Evolutionary conservation across 2,888 invertebrate species (phyloP).

Genomic region (Pammene fasciana): DNA sequence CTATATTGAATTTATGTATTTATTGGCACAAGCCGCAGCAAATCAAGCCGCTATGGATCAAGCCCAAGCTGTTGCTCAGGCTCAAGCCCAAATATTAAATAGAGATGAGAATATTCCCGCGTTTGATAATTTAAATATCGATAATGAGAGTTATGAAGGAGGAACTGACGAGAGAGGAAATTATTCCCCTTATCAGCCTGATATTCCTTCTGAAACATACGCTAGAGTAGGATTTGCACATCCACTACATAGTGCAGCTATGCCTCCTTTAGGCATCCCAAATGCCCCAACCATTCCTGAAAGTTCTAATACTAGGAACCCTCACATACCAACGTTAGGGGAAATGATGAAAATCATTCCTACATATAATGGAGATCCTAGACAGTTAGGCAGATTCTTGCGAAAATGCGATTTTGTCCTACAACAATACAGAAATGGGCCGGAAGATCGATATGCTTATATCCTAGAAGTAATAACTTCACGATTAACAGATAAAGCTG

Average conservation of each 20-base stretch:
- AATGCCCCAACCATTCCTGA: neutral
- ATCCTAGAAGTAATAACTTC: conserved; percentile 13
- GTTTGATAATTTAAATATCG: neutral
- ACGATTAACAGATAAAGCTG: neutral
- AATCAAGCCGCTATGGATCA: neutral
- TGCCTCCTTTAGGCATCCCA: neutral
- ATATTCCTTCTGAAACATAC: neutral
- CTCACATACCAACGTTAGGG: neutral
- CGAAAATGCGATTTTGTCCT: conserved; percentile 4
- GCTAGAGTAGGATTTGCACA: neutral
- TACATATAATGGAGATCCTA: conserved; percentile 4
- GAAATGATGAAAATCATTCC: conserved; percentile 22
- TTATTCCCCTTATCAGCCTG: conserved; percentile 3
- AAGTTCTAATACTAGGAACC: neutral
- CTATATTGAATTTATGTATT: neutral
- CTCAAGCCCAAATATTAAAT: neutral
- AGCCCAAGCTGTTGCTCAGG: neutral
- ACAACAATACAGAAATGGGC: neutral
- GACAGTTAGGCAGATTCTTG: conserved; percentile 5
- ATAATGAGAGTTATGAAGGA: neutral
- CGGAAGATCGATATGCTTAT: neutral
- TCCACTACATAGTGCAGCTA: neutral
- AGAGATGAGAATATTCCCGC: neutral
- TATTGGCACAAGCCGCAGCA: neutral
- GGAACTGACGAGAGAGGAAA: neutral